A percentile compares a stretch with the other conserved stretches of the same genome.
Evolutionary conservation across 2,888 invertebrate species (phyloP).

Genomic region (Caenorhabditis macrosperma): DNA sequence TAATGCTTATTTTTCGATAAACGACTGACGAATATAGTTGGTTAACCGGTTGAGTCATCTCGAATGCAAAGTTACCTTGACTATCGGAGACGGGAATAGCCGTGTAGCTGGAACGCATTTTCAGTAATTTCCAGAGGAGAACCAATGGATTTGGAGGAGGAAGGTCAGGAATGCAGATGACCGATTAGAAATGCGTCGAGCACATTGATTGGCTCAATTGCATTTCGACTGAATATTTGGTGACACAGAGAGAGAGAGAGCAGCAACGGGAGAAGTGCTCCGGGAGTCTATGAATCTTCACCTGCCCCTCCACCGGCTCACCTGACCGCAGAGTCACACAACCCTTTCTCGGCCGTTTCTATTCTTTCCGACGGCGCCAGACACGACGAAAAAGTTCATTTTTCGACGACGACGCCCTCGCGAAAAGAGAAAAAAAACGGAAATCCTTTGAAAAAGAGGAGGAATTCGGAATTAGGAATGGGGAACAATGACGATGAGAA

Average conservation of each 20-base stretch:
- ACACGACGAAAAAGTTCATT: background rate
- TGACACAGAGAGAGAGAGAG: background rate
- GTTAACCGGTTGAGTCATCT: no score
- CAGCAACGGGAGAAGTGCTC: background rate
- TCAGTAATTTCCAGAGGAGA: background rate
- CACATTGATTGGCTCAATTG: slow-evolving; percentile 1
- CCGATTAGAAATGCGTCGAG: slow-evolving; percentile 18
- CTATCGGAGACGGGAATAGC: slow-evolving; percentile 28
- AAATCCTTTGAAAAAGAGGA: background rate
- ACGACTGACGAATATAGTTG: no score
- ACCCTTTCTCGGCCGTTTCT: background rate
- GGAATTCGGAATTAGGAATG: slow-evolving; percentile 15
- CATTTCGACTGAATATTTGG: background rate
- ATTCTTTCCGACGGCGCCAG: background rate
- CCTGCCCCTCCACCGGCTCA: background rate
- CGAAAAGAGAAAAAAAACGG: slow-evolving; percentile 4
- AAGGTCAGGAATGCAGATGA: slow-evolving; percentile 1
- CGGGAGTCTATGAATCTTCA: background rate
- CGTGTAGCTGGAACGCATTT: slow-evolving; percentile 34
- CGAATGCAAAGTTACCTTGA: slow-evolving; percentile 8
- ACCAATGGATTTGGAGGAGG: background rate
- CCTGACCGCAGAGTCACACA: background rate
- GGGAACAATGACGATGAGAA: slow-evolving; percentile 5
- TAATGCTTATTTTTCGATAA: no score
- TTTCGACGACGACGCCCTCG: slow-evolving; percentile 15